Evolutionary conservation across 2,113 vertebrate genomes (phyloP).

Genomic region (Myocastor coypus): DNA sequence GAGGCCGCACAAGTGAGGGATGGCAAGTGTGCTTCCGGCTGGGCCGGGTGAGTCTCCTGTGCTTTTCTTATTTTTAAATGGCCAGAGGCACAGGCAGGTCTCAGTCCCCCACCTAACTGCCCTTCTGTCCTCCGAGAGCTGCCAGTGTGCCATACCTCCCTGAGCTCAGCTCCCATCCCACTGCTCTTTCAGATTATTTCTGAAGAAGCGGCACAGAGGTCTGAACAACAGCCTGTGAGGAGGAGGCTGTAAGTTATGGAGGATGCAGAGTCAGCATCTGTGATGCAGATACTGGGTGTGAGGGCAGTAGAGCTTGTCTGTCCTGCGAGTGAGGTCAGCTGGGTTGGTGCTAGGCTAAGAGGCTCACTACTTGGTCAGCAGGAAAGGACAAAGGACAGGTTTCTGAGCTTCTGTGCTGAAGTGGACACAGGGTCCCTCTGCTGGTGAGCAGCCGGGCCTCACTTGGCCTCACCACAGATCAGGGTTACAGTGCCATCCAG

Average conservation of each 20-base stretch:
- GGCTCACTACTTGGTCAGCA: not conserved
- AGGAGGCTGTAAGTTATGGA: not conserved
- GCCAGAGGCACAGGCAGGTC: not conserved
- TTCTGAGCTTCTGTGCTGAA: fast-evolving
- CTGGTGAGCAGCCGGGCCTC: not conserved
- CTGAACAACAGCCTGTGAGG: not conserved
- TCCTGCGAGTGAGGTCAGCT: not conserved
- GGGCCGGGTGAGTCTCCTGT: not conserved
- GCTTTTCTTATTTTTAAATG: not conserved
- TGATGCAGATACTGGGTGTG: not conserved
- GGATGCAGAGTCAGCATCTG: fast-evolving
- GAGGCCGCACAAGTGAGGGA: not conserved
- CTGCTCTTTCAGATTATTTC: not conserved
- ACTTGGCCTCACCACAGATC: constrained; percentile 88
- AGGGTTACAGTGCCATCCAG: constrained; percentile 90
- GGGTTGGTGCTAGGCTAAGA: not conserved
- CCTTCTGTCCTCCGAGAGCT: not conserved
- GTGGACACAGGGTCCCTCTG: fast-evolving
- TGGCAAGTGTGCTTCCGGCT: not conserved
- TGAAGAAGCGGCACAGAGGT: not conserved
- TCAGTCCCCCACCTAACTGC: fast-evolving
- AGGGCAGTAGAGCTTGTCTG: not conserved
- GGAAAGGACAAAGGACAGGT: not conserved
- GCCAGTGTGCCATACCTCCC: fast-evolving
- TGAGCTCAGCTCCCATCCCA: not conserved